Conservation (phyloP, 2,888 invertebrate genomes). For the Timema cristinae region DNA sequence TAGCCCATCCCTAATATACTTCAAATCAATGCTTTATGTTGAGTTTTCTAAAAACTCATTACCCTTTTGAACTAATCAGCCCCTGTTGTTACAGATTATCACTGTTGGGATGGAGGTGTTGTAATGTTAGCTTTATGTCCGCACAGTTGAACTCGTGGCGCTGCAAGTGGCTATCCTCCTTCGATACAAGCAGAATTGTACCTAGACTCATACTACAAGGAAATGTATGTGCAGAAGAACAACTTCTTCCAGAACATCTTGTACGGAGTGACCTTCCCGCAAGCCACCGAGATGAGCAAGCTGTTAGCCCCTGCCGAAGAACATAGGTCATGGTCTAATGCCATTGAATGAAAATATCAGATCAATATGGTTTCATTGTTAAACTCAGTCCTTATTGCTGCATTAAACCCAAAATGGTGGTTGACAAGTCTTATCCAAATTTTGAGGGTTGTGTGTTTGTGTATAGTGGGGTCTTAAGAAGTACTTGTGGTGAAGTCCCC, state of each 20-base stretch:
- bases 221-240: conserved; percentile 47
- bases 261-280: conserved; percentile 47
- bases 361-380: too few species aligned
- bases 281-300: conserved; percentile 44
- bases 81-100: not conserved
- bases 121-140: conserved; percentile 17
- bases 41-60: too few species aligned
- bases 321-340: conserved; percentile 36
- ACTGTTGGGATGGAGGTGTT: conserved; percentile 5
- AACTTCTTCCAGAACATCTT: conserved; percentile 53
- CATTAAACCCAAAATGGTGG: too few species aligned
- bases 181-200: conserved; percentile 40
- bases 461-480: too few species aligned
- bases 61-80: too few species aligned
- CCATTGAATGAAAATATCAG: too few species aligned
- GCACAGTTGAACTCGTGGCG: conserved; percentile 46
- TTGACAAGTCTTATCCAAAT: too few species aligned
- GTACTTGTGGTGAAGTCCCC: too few species aligned
- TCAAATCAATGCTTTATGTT: too few species aligned
- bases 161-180: conserved; percentile 49
- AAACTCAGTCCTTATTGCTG: too few species aligned
- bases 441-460: too few species aligned
- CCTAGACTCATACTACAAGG: conserved; percentile 45
- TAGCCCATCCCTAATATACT: too few species aligned
- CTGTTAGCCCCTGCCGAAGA: conserved; percentile 43